Base-by-base conservation (phyloP, 2,113 vertebrate genomes). In the Platichthys stellatus region DNA sequence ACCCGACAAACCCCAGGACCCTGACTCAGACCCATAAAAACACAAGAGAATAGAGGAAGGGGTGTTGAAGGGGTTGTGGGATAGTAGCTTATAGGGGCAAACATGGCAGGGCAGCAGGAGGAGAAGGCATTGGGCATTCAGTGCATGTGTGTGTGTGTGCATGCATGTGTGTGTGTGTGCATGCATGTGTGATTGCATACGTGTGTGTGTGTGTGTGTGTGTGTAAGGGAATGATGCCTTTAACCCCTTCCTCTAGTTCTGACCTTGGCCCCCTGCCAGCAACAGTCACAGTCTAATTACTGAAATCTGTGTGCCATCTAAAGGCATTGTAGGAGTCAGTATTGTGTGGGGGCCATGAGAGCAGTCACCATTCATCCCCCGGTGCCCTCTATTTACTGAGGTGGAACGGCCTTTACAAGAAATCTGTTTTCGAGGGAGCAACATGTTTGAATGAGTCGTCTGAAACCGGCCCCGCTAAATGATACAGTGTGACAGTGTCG, bases 261-360 rank as follows among this genome's bases (percentile, higher is more conserved):
- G 86, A 90, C 86, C 80, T 84, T 90, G 93, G 92, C 88, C 76
- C 77, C 85, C 78, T 89, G 93, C 93, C 94, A 94, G 88, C 69
- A 77, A 86, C 90, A 94, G 90, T 93, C 92, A 93, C 90, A 92
- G 90, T 89, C 93, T 95, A 94, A 93, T 92, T 93, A 92, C 91
- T 90, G 85, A 89, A 91, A 91, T 92, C 89, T 92, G 88, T 88
- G 86, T 82, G 89, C 85, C 92, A 92, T 89, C 83, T 91, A 93
- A 89, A 93, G 88, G 85, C 84, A 90, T 90, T 94, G 89, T 92
- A 70, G 83, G 89, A 91, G 87, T 90, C 85, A 90, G 86, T 86
- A 92, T 93, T 94, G 91, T 95, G 73, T 88, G 78, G 81, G 72
- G 80, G 79, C 77, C 74, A 49, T 38, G 83, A 88, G 86, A 83